phyloP scores from a whole-genome alignment of 2,113 vertebrate species.

The Neotragus moschatus region DNA sequence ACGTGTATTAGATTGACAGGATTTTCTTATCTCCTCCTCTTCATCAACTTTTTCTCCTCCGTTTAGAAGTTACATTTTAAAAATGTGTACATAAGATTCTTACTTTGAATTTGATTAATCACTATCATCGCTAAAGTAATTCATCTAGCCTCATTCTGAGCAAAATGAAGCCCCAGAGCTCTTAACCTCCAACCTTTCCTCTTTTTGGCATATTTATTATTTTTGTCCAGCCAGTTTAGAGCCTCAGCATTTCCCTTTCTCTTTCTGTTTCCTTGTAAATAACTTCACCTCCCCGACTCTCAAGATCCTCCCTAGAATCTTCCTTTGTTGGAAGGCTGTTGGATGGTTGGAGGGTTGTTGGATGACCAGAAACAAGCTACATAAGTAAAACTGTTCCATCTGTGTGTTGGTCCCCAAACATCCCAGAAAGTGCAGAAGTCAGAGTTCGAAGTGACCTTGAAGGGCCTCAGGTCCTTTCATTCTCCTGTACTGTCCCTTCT shows the following conservation, averaged over 20 bases:
- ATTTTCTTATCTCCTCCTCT: neutral
- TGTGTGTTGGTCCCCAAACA: fast-evolving
- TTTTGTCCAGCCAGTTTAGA: neutral
- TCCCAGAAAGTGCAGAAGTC: neutral
- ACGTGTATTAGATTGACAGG: no score
- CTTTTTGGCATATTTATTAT: neutral
- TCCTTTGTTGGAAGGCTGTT: neutral
- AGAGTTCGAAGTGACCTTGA: fast-evolving
- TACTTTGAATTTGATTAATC: neutral
- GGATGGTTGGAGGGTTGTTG: neutral
- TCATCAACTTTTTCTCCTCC: neutral
- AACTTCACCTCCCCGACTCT: neutral
- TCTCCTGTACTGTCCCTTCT: neutral
- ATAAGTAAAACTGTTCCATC: no score
- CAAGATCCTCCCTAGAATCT: neutral
- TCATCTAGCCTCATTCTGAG: neutral
- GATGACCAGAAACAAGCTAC: neutral
- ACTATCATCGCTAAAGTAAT: neutral
- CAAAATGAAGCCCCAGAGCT: neutral
- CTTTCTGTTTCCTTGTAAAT: neutral
- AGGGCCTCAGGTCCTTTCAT: fast-evolving
- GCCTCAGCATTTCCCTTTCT: no score
- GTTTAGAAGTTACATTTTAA: neutral
- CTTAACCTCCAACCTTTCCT: neutral
- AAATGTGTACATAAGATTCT: neutral